A percentile compares a stretch with the other conserved stretches of the same genome.
phyloP scores from a whole-genome alignment of 1,140 invertebrate species.

The Panagrolaimus sp. region DNA sequence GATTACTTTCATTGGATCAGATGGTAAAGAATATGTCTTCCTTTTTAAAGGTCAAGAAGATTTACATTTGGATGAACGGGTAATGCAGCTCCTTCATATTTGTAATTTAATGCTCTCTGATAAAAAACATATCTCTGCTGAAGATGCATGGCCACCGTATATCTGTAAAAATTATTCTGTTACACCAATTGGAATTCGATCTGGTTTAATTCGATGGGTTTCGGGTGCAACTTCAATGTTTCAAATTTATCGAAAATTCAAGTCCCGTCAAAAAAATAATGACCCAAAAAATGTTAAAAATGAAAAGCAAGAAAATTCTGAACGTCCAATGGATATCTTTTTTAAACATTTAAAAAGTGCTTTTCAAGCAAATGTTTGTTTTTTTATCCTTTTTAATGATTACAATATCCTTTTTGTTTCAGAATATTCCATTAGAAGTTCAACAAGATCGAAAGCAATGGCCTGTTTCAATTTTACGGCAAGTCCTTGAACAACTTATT shows the following conservation, averaged over 20 bases:
- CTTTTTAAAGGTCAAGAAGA: slow-evolving; percentile 97
- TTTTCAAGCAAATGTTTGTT: slow-evolving; percentile 29
- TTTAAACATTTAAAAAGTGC: slow-evolving; percentile 41
- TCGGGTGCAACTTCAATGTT: slow-evolving; percentile 90
- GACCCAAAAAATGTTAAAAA: neutral
- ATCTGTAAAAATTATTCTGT: slow-evolving; percentile 88
- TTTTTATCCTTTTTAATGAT: neutral
- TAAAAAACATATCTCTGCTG: slow-evolving; percentile 40
- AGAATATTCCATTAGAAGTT: slow-evolving; percentile 27
- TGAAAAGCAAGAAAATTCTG: slow-evolving; percentile 21
- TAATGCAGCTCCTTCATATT: slow-evolving; percentile 94
- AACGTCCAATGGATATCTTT: slow-evolving; percentile 44
- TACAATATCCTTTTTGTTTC: neutral
- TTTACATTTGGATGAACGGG: slow-evolving; percentile 90
- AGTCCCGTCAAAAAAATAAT: slow-evolving; percentile 17
- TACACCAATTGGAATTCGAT: slow-evolving; percentile 84
- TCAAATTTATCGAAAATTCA: slow-evolving; percentile 86
- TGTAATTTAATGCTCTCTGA: slow-evolving; percentile 78
- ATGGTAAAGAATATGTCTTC: slow-evolving; percentile 79
- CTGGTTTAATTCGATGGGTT: slow-evolving; percentile 95
- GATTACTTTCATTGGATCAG: slow-evolving; percentile 84
- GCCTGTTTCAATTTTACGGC: slow-evolving; percentile 64
- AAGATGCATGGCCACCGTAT: slow-evolving; percentile 64
- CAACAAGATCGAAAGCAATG: slow-evolving; percentile 80
- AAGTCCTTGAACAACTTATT: slow-evolving; percentile 24